Conservation (phyloP, 2,888 invertebrate species). For the Congeria kusceri region DNA sequence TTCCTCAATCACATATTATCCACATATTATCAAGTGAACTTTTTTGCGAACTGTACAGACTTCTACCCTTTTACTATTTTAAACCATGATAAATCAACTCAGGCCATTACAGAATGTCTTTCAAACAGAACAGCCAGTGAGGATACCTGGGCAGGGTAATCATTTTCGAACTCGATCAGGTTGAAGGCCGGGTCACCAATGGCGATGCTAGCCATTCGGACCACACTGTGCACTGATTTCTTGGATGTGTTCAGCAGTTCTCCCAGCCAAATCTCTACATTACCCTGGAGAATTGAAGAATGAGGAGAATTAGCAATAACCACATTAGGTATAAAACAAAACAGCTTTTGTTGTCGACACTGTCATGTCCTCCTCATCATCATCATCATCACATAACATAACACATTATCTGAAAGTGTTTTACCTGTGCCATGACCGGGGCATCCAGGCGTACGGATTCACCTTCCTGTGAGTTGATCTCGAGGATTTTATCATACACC, state of each 20-base stretch:
- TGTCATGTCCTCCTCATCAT: no score
- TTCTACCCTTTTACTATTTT: no score
- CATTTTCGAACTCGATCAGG: constrained; percentile 94
- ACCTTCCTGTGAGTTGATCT: constrained; percentile 96
- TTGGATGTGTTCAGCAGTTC: constrained; percentile 95
- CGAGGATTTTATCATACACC: constrained; percentile 97
- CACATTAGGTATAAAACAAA: neutral
- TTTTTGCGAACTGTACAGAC: no score
- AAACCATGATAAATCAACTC: no score
- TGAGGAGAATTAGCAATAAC: neutral
- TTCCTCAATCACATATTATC: no score
- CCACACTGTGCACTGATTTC: constrained; percentile 95
- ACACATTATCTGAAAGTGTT: neutral
- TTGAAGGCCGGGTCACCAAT: constrained; percentile 95
- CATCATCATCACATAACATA: no score
- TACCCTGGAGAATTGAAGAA: constrained; percentile 78
- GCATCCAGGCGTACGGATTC: constrained; percentile 93
- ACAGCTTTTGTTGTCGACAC: no score
- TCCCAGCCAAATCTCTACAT: constrained; percentile 97
- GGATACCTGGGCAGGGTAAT: constrained; percentile 95
- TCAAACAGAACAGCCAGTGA: neutral
- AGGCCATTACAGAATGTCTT: no score
- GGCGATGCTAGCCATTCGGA: constrained; percentile 92
- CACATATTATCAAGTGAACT: no score
- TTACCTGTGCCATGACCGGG: constrained; percentile 88